Evolutionary conservation across 2,113 vertebrate genomes (phyloP).

Genomic region (Riparia riparia): DNA sequence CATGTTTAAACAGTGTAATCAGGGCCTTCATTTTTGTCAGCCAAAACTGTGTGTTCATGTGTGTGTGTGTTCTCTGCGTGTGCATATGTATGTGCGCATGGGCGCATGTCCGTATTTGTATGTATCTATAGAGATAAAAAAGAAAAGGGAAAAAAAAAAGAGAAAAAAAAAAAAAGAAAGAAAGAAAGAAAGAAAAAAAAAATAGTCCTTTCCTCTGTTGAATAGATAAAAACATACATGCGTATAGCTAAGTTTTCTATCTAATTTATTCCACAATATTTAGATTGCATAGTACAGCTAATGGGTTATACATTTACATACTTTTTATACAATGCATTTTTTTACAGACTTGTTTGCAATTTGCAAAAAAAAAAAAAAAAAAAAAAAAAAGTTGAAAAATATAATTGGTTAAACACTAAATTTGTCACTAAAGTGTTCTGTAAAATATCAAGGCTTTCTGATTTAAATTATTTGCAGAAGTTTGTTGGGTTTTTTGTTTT

Average conservation of each 20-base stretch:
- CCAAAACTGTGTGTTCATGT: constrained; percentile 48
- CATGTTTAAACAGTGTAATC: constrained; percentile 51
- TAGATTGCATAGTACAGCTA: constrained; percentile 89
- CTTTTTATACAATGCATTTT: constrained; percentile 71
- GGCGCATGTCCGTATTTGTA: constrained; percentile 18
- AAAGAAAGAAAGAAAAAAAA: no score
- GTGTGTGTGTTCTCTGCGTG: background rate
- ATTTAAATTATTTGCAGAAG: constrained; percentile 58
- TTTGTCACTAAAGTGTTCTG: constrained; percentile 58
- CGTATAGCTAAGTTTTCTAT: constrained; percentile 84
- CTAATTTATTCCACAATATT: constrained; percentile 92
- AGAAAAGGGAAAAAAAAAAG: background rate
- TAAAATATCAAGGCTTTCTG: constrained; percentile 69
- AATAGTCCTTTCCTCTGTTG: constrained; percentile 80
- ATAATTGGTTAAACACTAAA: constrained; percentile 57
- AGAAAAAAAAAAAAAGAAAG: background rate
- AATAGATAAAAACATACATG: constrained; percentile 84
- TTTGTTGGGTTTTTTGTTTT: background rate
- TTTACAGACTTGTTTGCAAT: constrained; percentile 74
- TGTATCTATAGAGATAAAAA: constrained; percentile 77
- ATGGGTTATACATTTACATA: constrained; percentile 81
- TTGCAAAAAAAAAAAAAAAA: constrained; percentile 65
- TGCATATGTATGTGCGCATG: background rate
- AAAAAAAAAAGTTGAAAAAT: background rate
- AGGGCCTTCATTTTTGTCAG: constrained; percentile 57